These are phyloP conservation scores for Paragorgia papillata DNA, from an alignment of 92 coral and sea anemone species.

Conservation along the genomic window DNA sequence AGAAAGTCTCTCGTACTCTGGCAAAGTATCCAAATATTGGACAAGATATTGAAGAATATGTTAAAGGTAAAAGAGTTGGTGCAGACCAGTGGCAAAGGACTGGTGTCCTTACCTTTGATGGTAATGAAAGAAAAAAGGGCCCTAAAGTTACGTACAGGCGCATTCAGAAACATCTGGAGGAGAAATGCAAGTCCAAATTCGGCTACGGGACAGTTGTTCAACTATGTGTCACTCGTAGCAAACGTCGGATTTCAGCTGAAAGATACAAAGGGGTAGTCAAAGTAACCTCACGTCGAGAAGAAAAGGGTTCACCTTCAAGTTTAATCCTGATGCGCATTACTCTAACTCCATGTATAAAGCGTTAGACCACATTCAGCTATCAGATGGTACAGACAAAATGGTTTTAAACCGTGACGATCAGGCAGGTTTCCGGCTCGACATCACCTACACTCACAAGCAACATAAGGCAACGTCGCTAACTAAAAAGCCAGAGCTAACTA, in stretches of 20 bases:
- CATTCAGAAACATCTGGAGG: slow-evolving; percentile 31
- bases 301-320: slow-evolving; percentile 17
- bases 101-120: slow-evolving; percentile 61
- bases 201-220: slow-evolving; percentile 30
- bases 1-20: slow-evolving; percentile 56
- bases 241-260: slow-evolving; percentile 16
- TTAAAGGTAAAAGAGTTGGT: slow-evolving; percentile 54
- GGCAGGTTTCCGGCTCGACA: slow-evolving; percentile 19
- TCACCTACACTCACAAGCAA: slow-evolving; percentile 39
- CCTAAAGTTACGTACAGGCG: slow-evolving; percentile 33
- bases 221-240: slow-evolving; percentile 8
- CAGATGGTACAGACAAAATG: slow-evolving; percentile 17
- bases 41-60: slow-evolving; percentile 65
- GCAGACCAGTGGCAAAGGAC: slow-evolving; percentile 76
- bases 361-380: slow-evolving; percentile 9
- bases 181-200: slow-evolving; percentile 18
- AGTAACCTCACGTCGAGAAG: slow-evolving; percentile 22
- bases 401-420: slow-evolving; percentile 30
- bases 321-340: slow-evolving; percentile 30
- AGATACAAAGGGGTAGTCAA: slow-evolving; percentile 15
- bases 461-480: slow-evolving; percentile 19
- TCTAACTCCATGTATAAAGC: slow-evolving; percentile 16
- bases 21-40: slow-evolving; percentile 62
- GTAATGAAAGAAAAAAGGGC: too few species aligned
- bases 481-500: slow-evolving; percentile 13